These are phyloP conservation scores for Siderastrea siderea DNA, from an alignment of 92 coral and sea anemone species.

Conservation along the genomic window DNA sequence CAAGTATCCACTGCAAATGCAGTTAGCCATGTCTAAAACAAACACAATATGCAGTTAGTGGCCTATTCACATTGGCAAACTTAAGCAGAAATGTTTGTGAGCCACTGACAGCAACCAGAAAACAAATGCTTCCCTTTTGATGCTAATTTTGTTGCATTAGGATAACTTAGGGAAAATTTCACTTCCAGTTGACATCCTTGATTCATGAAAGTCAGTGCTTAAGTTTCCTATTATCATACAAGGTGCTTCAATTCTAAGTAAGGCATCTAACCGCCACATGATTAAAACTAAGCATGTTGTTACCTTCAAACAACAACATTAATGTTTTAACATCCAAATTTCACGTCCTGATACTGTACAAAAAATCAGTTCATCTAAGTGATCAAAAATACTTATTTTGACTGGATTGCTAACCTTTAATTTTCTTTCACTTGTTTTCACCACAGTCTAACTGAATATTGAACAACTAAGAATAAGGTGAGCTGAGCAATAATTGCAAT, in stretches of 20 bases:
- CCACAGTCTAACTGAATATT: not conserved
- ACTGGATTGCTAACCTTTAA: not conserved
- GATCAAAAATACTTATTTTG: conserved; percentile 25
- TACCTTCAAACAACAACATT: not conserved
- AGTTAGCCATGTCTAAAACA: not conserved
- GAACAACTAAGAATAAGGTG: not conserved
- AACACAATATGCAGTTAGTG: not conserved
- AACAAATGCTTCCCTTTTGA: no score
- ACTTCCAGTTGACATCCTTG: no score
- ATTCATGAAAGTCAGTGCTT: no score
- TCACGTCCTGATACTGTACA: conserved; percentile 7
- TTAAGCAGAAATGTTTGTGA: not conserved
- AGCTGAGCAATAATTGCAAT: not conserved
- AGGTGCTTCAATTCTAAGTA: not conserved
- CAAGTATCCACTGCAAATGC: not conserved
- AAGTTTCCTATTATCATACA: not conserved
- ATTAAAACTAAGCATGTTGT: not conserved
- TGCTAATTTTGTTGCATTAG: no score
- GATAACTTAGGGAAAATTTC: no score
- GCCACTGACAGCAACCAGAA: not conserved
- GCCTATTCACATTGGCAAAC: not conserved
- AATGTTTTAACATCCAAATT: conserved; percentile 11
- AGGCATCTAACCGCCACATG: not conserved
- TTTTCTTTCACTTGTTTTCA: not conserved
- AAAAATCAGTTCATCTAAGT: not conserved